Evolutionary conservation across 2,797 vertebrate species (phyloP).

Genomic region (Tokudaia muenninki): DNA sequence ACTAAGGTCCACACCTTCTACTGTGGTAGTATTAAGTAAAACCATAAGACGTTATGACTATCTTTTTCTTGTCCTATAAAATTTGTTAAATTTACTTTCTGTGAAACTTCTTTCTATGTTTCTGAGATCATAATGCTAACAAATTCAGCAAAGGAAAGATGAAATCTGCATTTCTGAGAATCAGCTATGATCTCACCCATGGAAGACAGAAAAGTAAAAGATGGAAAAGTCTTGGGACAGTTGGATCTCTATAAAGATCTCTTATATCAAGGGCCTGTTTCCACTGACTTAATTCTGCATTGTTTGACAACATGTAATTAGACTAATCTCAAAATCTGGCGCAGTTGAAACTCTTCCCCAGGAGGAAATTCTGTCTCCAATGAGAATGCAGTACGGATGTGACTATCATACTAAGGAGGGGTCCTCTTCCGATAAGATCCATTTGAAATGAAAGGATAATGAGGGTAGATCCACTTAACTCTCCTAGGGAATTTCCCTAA

Average conservation of each 20-base stretch:
- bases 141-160: constrained; percentile 1
- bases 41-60: background rate
- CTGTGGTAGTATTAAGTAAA: background rate
- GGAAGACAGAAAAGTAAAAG: background rate
- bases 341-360: background rate
- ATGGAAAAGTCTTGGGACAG: background rate
- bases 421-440: background rate
- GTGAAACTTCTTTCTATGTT: constrained; percentile 43
- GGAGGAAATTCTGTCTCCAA: background rate
- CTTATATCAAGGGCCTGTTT: background rate
- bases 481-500: background rate
- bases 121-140: constrained; percentile 38
- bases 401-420: background rate
- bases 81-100: constrained; percentile 34
- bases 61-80: constrained; percentile 32
- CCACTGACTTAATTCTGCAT: background rate
- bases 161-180: constrained; percentile 26
- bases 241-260: background rate
- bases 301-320: background rate
- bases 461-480: background rate
- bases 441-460: background rate
- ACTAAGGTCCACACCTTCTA: background rate
- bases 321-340: background rate
- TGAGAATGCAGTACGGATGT: background rate
- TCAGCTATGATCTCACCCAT: background rate